Evolutionary conservation across 2,888 invertebrate species (phyloP).

Genomic region (Galerucella nymphaeae): DNA sequence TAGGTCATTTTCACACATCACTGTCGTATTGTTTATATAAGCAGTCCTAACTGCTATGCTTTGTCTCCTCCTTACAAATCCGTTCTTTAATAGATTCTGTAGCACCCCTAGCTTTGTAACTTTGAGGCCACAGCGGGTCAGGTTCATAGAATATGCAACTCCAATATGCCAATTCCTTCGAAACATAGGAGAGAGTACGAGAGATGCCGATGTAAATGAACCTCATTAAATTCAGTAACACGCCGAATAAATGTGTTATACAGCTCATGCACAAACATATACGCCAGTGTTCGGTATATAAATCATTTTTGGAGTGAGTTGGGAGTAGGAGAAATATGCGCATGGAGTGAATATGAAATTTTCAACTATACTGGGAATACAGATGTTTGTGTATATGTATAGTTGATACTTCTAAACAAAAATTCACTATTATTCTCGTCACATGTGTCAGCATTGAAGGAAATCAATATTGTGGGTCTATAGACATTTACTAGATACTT

Average conservation of each 20-base stretch:
- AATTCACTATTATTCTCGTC: too few relatives aligned
- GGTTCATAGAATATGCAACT: slow-evolving; percentile 35
- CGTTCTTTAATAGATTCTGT: slow-evolving; percentile 10
- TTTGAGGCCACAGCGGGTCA: slow-evolving; percentile 15
- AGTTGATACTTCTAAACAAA: not conserved
- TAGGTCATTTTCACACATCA: not conserved
- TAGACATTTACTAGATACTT: too few relatives aligned
- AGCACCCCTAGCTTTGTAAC: not conserved
- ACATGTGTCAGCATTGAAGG: too few relatives aligned
- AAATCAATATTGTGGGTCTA: too few relatives aligned
- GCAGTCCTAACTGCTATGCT: not conserved
- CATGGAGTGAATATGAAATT: slow-evolving; percentile 31
- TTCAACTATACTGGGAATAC: slow-evolving; percentile 20
- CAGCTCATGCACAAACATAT: slow-evolving; percentile 37
- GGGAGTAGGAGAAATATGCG: slow-evolving; percentile 25
- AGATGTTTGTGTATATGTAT: slow-evolving; percentile 6
- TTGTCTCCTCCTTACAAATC: slow-evolving; percentile 1
- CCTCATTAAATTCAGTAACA: slow-evolving; percentile 39
- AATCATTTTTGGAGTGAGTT: slow-evolving; percentile 34
- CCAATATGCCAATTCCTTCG: slow-evolving; percentile 31
- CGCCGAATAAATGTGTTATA: slow-evolving; percentile 37
- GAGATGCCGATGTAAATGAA: slow-evolving; percentile 35
- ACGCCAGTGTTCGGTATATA: slow-evolving; percentile 35
- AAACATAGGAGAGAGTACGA: slow-evolving; percentile 28
- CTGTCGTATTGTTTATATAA: not conserved